Conservation (phyloP, 2,113 vertebrate species). For the Cranoglanis bouderius region DNA sequence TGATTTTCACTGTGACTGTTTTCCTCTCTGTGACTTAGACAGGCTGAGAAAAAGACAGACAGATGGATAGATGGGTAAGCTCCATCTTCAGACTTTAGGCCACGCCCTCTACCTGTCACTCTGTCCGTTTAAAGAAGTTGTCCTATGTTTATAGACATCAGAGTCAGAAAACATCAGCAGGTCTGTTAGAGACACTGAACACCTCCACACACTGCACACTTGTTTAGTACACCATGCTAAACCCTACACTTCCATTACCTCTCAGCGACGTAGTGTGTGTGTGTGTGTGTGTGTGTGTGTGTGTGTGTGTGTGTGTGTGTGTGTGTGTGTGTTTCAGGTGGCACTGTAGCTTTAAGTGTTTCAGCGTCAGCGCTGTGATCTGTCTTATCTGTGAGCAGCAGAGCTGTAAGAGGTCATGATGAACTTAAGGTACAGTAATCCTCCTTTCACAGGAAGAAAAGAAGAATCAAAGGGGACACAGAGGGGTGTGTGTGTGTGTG, state of each 20-base stretch:
- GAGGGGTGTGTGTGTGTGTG: neutral
- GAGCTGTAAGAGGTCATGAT: constrained; percentile 30
- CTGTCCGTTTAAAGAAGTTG: neutral
- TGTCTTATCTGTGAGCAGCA: constrained; percentile 32
- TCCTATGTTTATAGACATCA: neutral
- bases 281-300: neutral
- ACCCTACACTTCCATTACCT: neutral
- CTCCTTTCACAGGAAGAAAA: constrained; percentile 20
- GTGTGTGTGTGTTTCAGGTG: constrained; percentile 9
- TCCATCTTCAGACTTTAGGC: no score
- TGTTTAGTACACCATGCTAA: neutral
- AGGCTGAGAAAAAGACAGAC: no score
- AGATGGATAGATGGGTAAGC: no score
- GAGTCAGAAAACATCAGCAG: no score
- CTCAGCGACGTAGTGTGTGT: neutral
- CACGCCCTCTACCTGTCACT: neutral
- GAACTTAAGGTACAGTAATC: constrained; percentile 59
- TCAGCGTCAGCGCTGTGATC: constrained; percentile 48
- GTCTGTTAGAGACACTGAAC: neutral
- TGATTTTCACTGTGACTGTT: no score
- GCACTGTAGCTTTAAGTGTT: constrained; percentile 17
- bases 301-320: neutral
- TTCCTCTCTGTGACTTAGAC: no score
- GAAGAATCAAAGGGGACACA: constrained; percentile 14
- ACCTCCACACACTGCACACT: neutral